These are phyloP conservation scores for Rana temporaria DNA, from an alignment of 2,113 vertebrate species.

Conservation along the genomic window DNA sequence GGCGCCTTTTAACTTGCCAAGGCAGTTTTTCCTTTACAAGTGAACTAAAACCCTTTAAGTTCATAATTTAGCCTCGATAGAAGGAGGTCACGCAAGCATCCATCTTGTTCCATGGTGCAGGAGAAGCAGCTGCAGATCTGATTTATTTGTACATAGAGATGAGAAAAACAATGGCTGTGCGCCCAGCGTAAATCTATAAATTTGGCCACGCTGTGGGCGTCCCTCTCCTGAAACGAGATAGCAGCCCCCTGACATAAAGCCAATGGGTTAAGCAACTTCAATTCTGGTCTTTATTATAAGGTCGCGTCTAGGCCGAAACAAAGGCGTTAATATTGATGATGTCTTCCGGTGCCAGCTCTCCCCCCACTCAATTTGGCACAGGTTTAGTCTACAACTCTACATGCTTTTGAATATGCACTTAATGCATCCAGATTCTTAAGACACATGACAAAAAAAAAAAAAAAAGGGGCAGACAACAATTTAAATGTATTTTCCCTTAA, in stretches of 20 bases:
- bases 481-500: background rate
- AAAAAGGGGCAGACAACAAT: background rate
- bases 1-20: too few relatives aligned
- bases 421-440: background rate
- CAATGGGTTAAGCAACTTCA: conserved; percentile 17
- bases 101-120: background rate
- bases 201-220: background rate
- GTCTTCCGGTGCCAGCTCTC: conserved; percentile 1
- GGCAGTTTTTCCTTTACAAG: too few relatives aligned
- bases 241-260: conserved; percentile 14
- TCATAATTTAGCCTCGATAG: background rate
- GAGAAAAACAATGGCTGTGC: conserved; percentile 15
- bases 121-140: conserved; percentile 9
- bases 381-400: background rate
- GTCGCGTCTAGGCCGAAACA: conserved; percentile 15
- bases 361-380: background rate
- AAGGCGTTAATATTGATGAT: conserved; percentile 23
- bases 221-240: background rate
- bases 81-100: background rate
- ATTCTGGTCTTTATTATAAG: conserved; percentile 7
- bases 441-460: background rate
- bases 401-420: background rate
- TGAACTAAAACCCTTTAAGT: too few relatives aligned
- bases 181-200: conserved; percentile 25
- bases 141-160: conserved; percentile 5